These are phyloP conservation scores for Stenotaenia linearis DNA, from an alignment of 2,888 invertebrate species.

Conservation along the genomic window DNA sequence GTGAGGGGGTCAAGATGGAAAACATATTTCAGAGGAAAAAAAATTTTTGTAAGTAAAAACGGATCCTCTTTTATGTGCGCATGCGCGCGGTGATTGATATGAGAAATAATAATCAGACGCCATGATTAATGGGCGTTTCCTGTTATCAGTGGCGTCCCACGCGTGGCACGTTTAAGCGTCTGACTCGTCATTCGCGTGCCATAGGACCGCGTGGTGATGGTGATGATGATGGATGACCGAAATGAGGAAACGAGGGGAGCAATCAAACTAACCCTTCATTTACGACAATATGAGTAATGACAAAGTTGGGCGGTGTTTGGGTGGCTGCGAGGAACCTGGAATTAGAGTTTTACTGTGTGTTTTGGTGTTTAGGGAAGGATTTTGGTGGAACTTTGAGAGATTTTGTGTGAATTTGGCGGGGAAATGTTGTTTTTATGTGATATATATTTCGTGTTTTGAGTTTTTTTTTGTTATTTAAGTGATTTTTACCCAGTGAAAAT, in stretches of 20 bases:
- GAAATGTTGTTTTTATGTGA: no score
- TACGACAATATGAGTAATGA: slow-evolving; percentile 8
- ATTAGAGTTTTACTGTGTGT: background rate
- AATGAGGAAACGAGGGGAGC: background rate
- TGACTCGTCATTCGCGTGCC: slow-evolving; percentile 24
- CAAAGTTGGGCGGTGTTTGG: background rate
- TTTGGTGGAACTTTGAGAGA: no score
- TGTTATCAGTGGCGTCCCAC: slow-evolving; percentile 26
- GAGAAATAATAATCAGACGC: slow-evolving; percentile 21
- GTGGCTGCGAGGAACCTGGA: background rate
- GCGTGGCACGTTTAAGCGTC: slow-evolving; percentile 23
- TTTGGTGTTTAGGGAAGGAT: no score
- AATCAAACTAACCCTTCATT: slow-evolving; percentile 12
- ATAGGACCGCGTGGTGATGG: background rate
- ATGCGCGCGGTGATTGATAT: background rate
- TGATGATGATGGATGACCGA: slow-evolving; percentile 18
- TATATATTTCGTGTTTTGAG: no score
- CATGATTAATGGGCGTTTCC: slow-evolving; percentile 26
- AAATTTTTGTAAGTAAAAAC: background rate
- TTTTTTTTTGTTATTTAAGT: no score
- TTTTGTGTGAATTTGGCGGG: no score
- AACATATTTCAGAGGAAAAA: background rate
- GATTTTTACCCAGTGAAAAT: background rate
- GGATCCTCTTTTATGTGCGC: background rate
- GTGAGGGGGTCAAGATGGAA: slow-evolving; percentile 24